Conservation (phyloP, 1,140 invertebrate species). For the Paramacrobiotus metropolitanus region DNA sequence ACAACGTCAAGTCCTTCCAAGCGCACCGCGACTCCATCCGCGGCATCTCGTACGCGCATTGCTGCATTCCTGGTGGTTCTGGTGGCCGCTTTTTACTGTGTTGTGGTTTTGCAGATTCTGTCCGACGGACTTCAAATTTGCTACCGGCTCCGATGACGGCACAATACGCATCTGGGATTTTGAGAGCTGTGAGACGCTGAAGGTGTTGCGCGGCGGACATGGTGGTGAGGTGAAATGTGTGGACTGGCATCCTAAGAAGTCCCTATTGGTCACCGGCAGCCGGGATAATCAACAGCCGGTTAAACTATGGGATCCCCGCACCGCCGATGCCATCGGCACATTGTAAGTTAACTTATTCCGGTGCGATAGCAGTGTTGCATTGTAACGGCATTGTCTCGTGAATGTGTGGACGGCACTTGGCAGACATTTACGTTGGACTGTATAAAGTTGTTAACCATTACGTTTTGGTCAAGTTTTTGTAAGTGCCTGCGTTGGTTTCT, state of each 20-base stretch:
- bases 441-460: too few species aligned
- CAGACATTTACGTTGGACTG: too few species aligned
- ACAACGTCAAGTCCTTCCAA: slow-evolving; percentile 99
- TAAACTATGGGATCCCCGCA: slow-evolving; percentile 97
- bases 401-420: too few species aligned
- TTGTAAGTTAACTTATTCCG: slow-evolving; percentile 26
- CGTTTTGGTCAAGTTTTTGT: too few species aligned
- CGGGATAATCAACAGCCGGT: slow-evolving; percentile 99
- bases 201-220: slow-evolving; percentile 84
- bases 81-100: too few species aligned
- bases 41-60: slow-evolving; percentile 88
- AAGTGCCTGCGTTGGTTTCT: too few species aligned
- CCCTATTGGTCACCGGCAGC: slow-evolving; percentile 84
- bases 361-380: too few species aligned
- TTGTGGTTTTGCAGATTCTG: slow-evolving; percentile 84
- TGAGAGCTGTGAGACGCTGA: slow-evolving; percentile 81
- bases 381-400: too few species aligned
- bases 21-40: slow-evolving; percentile 97
- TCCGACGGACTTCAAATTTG: slow-evolving; percentile 93
- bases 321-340: slow-evolving; percentile 43
- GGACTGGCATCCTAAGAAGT: slow-evolving; percentile 97
- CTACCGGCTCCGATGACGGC: slow-evolving; percentile 94
- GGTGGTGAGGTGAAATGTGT: slow-evolving; percentile 98
- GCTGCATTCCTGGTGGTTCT: too few species aligned
- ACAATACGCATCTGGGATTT: slow-evolving; percentile 98